Conservation (phyloP, 1,140 invertebrate genomes). For the Laodelphax striatellus region DNA sequence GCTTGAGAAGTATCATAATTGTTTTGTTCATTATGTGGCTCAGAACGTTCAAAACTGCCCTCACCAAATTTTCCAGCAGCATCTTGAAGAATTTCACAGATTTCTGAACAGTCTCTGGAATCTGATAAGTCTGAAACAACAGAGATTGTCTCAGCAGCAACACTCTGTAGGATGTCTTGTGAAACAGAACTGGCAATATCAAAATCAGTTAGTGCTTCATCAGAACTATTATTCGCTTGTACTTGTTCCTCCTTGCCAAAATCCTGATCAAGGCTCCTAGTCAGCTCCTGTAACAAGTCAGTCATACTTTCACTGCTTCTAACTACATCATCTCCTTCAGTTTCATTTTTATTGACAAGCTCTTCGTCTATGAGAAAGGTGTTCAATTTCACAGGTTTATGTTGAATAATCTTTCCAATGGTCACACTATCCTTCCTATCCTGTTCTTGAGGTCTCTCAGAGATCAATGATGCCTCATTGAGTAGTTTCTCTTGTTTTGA, state of each 20-base stretch:
- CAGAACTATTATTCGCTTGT: not conserved
- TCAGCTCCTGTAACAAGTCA: slow-evolving; percentile 19
- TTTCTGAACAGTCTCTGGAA: not conserved
- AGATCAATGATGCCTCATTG: not conserved
- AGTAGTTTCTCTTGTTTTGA: not conserved
- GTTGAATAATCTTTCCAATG: slow-evolving; percentile 9
- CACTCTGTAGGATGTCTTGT: too few relatives aligned
- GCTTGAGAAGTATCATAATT: not conserved
- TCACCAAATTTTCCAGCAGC: not conserved
- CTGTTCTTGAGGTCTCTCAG: not conserved
- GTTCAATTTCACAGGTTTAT: slow-evolving; percentile 12
- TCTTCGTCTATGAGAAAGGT: slow-evolving; percentile 6
- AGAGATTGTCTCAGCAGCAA: not conserved
- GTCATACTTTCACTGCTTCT: slow-evolving; percentile 16
- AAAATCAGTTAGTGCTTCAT: not conserved
- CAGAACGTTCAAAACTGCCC: not conserved
- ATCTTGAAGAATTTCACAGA: not conserved
- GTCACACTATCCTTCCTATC: not conserved
- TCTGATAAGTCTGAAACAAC: not conserved
- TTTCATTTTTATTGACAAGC: not conserved
- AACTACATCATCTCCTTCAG: not conserved
- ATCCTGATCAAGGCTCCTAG: slow-evolving; percentile 18
- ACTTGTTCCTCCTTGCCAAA: slow-evolving; percentile 11
- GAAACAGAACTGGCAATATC: not conserved
- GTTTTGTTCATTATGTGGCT: not conserved